Base-by-base conservation (phyloP, 1,140 invertebrate species). In the Diabrotica undecimpunctata region DNA sequence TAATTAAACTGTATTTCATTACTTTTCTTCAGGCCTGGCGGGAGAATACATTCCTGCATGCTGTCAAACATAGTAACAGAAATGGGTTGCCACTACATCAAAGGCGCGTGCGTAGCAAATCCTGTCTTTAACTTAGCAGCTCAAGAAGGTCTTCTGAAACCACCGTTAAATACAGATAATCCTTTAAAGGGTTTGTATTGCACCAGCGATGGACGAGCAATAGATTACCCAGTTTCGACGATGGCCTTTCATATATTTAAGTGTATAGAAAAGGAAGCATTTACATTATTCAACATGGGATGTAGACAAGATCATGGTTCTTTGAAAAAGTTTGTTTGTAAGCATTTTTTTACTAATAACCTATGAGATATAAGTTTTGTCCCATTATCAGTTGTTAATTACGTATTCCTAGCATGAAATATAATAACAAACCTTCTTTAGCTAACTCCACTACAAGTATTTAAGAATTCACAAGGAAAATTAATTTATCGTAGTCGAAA, bases 41-140 rank as follows among this genome's bases (percentile, higher is more conserved):
- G 90, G 58, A 80, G 90, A 66, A 88, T 91, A 13, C 87, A 88
- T 76, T 90, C 89, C 0, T 88, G 87, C 70, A 88, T 86, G 83
- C 79, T 91, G 25, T 88, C 88, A 37, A 88, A 91, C 65, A 83
- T 86, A 0, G 84, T 88, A 6, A 86, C 88, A 9, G 89, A 92
- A 78, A 83, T 91, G 81, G 90, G 89, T 0, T 87, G 88, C 0
- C 82, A 84, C 54, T 86, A 82, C 81, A 87, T 89, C 69, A 83
- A 83, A 65, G 83, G 87, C 36, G 85, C 85, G 11, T 85, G 85
- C 74, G 78, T 85, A 38, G 82, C 84, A 8, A 90, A 89, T 76
- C 84, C 87, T 1, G 81, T 87, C 5, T 88, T 84, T 69, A 86
- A 85, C 5, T 68, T 89, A 41, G 87, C 87, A 4, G 85, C 85